These are phyloP conservation scores for Mus caroli DNA, from an alignment of 2,797 vertebrate genomes.

Conservation along the genomic window DNA sequence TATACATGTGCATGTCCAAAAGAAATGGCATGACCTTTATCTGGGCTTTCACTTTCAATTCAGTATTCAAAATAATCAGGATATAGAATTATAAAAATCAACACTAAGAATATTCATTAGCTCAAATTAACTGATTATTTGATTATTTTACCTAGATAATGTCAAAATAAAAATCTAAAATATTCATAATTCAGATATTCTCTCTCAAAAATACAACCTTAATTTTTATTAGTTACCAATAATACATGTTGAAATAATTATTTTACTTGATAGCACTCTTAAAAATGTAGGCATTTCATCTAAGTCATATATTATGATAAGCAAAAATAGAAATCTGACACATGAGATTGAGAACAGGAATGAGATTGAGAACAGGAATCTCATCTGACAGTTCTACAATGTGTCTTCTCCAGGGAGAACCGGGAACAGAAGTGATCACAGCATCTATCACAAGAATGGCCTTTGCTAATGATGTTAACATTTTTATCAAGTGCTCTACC, in stretches of 20 bases:
- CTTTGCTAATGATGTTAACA: fast-evolving
- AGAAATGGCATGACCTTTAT: neutral
- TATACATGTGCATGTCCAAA: neutral
- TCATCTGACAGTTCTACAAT: neutral
- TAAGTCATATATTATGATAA: neutral
- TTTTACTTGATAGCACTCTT: neutral
- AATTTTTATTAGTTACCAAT: conserved; percentile 70
- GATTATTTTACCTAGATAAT: neutral
- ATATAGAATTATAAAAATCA: neutral
- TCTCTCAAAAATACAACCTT: conserved; percentile 58
- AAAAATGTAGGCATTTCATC: conserved; percentile 24
- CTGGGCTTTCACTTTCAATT: neutral
- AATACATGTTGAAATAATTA: conserved; percentile 61
- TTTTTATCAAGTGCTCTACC: fast-evolving
- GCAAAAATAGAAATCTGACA: conserved; percentile 17
- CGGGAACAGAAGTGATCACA: neutral
- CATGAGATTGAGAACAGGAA: conserved; percentile 8
- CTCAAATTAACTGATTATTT: conserved; percentile 62
- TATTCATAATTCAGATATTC: conserved; percentile 24
- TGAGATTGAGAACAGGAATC: neutral
- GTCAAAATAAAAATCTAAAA: conserved; percentile 22
- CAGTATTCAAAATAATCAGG: neutral
- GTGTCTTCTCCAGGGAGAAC: neutral
- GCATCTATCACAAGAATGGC: neutral
- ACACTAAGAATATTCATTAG: conserved; percentile 52